Conservation (phyloP, 2,888 invertebrate genomes). For the Augochlorella aurata region DNA sequence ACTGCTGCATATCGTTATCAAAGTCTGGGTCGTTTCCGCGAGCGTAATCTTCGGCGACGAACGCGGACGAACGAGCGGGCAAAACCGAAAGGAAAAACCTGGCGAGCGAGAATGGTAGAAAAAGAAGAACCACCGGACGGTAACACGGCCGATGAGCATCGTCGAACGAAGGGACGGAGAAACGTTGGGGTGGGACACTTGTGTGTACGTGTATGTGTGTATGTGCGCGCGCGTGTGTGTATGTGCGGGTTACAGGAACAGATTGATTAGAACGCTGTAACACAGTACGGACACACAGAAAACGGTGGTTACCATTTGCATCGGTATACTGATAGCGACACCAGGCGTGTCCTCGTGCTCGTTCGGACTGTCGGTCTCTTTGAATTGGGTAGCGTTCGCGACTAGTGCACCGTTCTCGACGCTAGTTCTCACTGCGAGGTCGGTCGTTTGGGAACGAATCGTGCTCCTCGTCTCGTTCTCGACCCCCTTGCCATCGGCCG, state of each 20-base stretch:
- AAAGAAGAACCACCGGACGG: not conserved
- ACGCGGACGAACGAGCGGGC: conserved; percentile 28
- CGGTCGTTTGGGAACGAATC: conserved; percentile 69
- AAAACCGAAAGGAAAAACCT: conserved; percentile 25
- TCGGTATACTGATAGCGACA: conserved; percentile 77
- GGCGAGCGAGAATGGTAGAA: conserved; percentile 31
- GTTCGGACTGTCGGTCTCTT: conserved; percentile 66
- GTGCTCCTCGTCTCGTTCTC: conserved; percentile 59
- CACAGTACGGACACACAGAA: conserved; percentile 81
- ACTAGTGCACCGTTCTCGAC: conserved; percentile 70
- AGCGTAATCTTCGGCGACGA: conserved; percentile 48
- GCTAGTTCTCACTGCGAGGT: conserved; percentile 63
- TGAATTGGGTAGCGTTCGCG: conserved; percentile 70
- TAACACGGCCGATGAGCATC: conserved; percentile 29
- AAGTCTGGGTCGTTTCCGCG: conserved; percentile 55
- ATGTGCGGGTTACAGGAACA: conserved; percentile 75
- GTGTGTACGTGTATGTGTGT: conserved; percentile 5
- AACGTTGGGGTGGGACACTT: not conserved
- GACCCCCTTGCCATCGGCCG: conserved; percentile 50
- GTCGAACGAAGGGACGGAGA: not conserved
- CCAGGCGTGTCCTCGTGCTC: conserved; percentile 68
- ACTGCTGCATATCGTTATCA: conserved; percentile 55
- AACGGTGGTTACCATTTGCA: conserved; percentile 82
- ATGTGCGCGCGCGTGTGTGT: not conserved
- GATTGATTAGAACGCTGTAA: conserved; percentile 81